Percentiles rank a stretch among this genome's conserved stretches.
These are phyloP conservation scores for Rhodophaea formosa DNA, from an alignment of 2,888 invertebrate genomes.

Conservation along the genomic window DNA sequence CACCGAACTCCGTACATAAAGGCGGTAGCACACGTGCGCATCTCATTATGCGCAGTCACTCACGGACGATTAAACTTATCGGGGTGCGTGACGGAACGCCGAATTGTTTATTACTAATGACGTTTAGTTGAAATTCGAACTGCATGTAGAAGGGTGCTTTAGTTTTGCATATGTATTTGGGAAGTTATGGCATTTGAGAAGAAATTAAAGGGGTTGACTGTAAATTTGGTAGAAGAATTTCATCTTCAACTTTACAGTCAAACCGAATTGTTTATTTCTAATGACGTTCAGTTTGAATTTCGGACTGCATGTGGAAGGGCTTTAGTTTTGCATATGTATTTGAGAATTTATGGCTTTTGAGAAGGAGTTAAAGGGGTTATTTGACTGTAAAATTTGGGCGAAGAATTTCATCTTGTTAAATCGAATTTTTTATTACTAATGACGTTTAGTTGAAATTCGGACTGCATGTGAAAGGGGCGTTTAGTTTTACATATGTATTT, in stretches of 20 bases:
- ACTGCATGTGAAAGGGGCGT: no score
- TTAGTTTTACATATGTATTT: no score
- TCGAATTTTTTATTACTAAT: conserved; percentile 40
- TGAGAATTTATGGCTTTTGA: no score
- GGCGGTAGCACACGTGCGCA: conserved; percentile 40
- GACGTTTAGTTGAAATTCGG: conserved; percentile 37
- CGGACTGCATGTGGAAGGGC: no score
- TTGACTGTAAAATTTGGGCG: no score
- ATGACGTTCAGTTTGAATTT: no score
- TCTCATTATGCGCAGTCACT: conserved; percentile 70
- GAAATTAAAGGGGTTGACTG: neutral
- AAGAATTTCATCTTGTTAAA: no score
- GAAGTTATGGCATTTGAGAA: neutral
- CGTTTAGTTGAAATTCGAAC: conserved; percentile 39
- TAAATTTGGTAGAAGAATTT: no score
- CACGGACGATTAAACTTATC: conserved; percentile 49
- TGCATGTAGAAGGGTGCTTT: conserved; percentile 17
- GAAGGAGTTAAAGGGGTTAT: no score
- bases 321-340: no score
- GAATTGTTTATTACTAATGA: conserved; percentile 41
- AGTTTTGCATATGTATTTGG: conserved; percentile 7
- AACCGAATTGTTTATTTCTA: no score
- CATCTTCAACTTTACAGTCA: no score
- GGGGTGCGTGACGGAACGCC: conserved; percentile 36
- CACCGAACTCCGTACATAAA: conserved; percentile 40